These are phyloP conservation scores for Drosophila parthenogenetica DNA, from an alignment of 2,888 invertebrate species.

Conservation along the genomic window DNA sequence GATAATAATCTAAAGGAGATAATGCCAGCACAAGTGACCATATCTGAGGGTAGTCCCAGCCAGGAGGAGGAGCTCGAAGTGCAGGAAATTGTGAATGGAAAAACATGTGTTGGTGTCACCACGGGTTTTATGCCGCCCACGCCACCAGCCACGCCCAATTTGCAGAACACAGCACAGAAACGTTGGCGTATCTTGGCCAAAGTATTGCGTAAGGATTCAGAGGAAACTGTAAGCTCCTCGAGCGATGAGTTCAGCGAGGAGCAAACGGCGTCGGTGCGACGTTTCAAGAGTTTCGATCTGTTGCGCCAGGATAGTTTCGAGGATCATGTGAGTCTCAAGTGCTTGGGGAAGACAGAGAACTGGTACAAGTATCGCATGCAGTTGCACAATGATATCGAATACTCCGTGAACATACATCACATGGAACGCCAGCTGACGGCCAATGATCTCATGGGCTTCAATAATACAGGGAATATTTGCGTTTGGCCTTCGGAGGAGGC, in stretches of 20 bases:
- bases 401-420: conserved; percentile 87
- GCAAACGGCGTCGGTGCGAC: conserved; percentile 86
- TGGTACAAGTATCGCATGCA: conserved; percentile 88
- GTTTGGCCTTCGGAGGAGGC: conserved; percentile 93
- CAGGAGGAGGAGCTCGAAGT: conserved; percentile 63
- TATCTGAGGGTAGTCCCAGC: conserved; percentile 30
- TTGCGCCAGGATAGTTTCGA: conserved; percentile 86
- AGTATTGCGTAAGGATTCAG: conserved; percentile 86
- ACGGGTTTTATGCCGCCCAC: conserved; percentile 74
- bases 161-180: conserved; percentile 87
- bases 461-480: conserved; percentile 92
- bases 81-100: conserved; percentile 52
- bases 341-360: conserved; percentile 85
- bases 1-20: conserved; percentile 28
- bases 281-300: conserved; percentile 87
- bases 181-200: conserved; percentile 90
- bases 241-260: conserved; percentile 82
- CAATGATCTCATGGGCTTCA: conserved; percentile 91
- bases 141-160: conserved; percentile 82
- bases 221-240: conserved; percentile 83
- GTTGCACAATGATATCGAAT: conserved; percentile 85
- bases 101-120: conserved; percentile 22
- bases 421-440: conserved; percentile 88
- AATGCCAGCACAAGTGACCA: conserved; percentile 39
- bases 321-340: conserved; percentile 83